These are phyloP conservation scores for Tiliqua scincoides DNA, from an alignment of 2,113 vertebrate genomes.

Conservation along the genomic window DNA sequence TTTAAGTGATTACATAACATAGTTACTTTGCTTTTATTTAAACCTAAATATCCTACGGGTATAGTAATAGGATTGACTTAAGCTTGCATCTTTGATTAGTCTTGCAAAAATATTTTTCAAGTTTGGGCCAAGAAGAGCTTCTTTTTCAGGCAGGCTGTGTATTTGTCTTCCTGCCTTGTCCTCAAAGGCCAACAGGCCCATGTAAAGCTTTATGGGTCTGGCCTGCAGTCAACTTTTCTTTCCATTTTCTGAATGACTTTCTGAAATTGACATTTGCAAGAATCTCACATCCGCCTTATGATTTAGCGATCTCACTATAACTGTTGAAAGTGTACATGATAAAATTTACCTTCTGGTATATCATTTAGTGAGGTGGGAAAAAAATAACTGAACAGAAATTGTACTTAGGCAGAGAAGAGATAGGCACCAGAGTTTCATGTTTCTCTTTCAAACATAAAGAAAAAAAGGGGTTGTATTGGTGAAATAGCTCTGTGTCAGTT, in stretches of 20 bases:
- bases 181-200: not conserved
- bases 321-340: conserved; percentile 2
- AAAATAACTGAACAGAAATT: conserved; percentile 30
- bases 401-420: not conserved
- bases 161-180: not conserved
- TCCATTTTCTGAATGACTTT: conserved; percentile 5
- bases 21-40: not conserved
- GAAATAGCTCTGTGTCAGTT: conserved; percentile 13
- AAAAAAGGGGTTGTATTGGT: not conserved
- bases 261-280: conserved; percentile 20
- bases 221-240: not conserved
- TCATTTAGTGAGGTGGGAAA: not conserved
- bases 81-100: not conserved
- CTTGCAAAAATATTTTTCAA: not conserved
- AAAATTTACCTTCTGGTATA: conserved; percentile 32
- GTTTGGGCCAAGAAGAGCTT: not conserved
- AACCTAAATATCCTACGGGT: not conserved
- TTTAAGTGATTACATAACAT: not conserved
- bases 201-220: not conserved
- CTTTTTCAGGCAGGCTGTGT: not conserved
- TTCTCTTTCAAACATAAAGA: not conserved
- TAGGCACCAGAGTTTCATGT: not conserved
- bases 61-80: not conserved
- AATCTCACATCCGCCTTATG: not conserved
- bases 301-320: not conserved